Evolutionary conservation across 1,140 invertebrate genomes (phyloP), one percentile per base, ranked within the genome.

Genomic region (Papilio helenus): DNA sequence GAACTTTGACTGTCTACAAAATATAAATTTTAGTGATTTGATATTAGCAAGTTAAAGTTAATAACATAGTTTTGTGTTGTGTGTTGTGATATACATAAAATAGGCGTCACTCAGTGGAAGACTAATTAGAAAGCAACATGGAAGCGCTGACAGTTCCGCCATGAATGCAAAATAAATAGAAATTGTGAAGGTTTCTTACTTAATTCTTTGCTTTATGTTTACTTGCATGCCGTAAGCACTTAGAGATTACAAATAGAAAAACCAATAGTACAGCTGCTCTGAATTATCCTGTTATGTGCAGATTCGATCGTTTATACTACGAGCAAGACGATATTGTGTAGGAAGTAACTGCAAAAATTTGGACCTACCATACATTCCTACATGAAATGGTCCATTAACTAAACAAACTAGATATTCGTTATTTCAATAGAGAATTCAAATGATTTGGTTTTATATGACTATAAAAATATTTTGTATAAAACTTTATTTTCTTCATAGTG

Each of bases 101-200:
- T 39, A 58, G 39, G 39, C 34, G 55, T 61, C 51, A 34, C 39
- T 77, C 10, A 77, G 55, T 77, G 55, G 76, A 77, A 77, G 79
- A 83, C 86, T 85, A 82, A 87, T 94, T 94, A 94, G 94, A 95
- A 95, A 95, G 93, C 94, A 95, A 95, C 94, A 95, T 95, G 94
- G 94, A 94, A 95, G 93, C 90, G 87, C 88, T 94, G 94, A 95
- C 94, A 95, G 94, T 95, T 95, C 94, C 93, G 94, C 94, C 94
- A 95, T 95, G 94, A 95, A 95, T 94, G 94, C 93, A 94, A 95
- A 94, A 94, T 94, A 94, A 95, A 95, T 93, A 93, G 90, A 93
- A 93, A 93, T 92, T 93, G 86, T 89, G 87, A 88, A 93, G 91
- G 91, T 93, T 87, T 80, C 72, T 79, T 83, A 84, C 72, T 82